Conservation (phyloP, 2,888 invertebrate genomes). For the Phyllotreta cruciferae region DNA sequence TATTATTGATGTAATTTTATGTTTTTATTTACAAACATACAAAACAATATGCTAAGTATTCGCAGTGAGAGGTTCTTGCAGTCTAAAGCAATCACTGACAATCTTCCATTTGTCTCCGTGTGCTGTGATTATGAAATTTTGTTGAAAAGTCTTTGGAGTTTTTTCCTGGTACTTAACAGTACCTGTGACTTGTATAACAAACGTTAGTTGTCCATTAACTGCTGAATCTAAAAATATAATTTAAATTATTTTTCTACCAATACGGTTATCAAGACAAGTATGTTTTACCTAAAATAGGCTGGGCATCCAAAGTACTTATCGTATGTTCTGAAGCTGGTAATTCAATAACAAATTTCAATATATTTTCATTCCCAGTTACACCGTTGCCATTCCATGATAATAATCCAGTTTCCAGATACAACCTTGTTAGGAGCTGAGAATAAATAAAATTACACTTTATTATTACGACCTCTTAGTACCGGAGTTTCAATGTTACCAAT, state of each 20-base stretch:
- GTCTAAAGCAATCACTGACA: slow-evolving; percentile 85
- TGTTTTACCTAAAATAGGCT: slow-evolving; percentile 73
- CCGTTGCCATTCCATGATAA: slow-evolving; percentile 94
- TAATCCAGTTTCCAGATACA: slow-evolving; percentile 85
- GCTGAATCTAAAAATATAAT: slow-evolving; percentile 66
- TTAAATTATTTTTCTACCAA: background rate
- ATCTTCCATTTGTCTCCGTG: slow-evolving; percentile 94
- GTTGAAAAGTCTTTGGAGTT: slow-evolving; percentile 74
- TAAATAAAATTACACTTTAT: background rate
- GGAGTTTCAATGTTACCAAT: background rate
- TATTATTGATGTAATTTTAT: slow-evolving; percentile 13
- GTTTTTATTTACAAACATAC: slow-evolving; percentile 29
- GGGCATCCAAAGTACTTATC: slow-evolving; percentile 83
- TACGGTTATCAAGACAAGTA: background rate
- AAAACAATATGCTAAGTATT: slow-evolving; percentile 33
- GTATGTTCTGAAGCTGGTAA: slow-evolving; percentile 82
- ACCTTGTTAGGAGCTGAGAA: slow-evolving; percentile 73
- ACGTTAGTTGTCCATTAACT: slow-evolving; percentile 79
- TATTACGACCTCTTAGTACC: background rate
- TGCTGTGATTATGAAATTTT: slow-evolving; percentile 87
- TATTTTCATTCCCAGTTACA: slow-evolving; percentile 78
- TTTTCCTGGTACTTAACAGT: slow-evolving; percentile 75
- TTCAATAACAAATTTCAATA: slow-evolving; percentile 85
- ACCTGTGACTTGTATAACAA: slow-evolving; percentile 84
- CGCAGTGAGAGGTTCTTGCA: slow-evolving; percentile 66